phyloP scores from a whole-genome alignment of 2,888 invertebrate genomes.

The Aproaerema taeniolella region DNA sequence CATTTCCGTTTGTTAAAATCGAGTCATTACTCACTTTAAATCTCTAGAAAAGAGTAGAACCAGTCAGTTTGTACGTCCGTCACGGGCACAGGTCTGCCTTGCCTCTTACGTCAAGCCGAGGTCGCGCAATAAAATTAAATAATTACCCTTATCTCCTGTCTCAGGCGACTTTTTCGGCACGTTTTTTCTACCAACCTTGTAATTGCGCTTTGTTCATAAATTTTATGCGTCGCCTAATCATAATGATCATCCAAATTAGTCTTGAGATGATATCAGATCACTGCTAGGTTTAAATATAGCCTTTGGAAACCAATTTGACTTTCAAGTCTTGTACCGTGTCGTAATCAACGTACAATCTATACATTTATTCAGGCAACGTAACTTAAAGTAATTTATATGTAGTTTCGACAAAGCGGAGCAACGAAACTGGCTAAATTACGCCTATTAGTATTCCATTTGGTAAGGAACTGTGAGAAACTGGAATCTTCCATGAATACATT shows the following conservation, averaged over 20 bases:
- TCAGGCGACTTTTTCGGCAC: conserved; percentile 9
- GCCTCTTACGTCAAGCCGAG: not conserved
- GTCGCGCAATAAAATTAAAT: conserved; percentile 36
- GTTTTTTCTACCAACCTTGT: conserved; percentile 12
- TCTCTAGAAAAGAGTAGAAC: no score
- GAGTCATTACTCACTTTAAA: no score
- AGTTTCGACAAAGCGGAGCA: not conserved
- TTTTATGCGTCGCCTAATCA: conserved; percentile 6
- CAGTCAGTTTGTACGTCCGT: not conserved
- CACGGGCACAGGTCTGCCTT: conserved; percentile 1
- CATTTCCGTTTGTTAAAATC: no score
- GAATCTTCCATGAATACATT: conserved; percentile 30
- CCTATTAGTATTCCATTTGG: conserved; percentile 9
- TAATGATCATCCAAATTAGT: conserved; percentile 2
- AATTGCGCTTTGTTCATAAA: conserved; percentile 10
- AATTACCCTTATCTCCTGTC: conserved; percentile 35
- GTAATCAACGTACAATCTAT: not conserved
- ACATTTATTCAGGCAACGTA: not conserved
- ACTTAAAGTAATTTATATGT: not conserved
- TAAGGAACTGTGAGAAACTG: conserved; percentile 3
- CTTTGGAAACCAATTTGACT: not conserved
- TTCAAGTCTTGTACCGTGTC: not conserved
- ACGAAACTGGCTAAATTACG: conserved; percentile 6
- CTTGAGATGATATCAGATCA: not conserved
- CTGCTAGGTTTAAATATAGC: not conserved